phyloP scores from a whole-genome alignment of 2,797 vertebrate genomes.

The Gephyroberyx darwinii region DNA sequence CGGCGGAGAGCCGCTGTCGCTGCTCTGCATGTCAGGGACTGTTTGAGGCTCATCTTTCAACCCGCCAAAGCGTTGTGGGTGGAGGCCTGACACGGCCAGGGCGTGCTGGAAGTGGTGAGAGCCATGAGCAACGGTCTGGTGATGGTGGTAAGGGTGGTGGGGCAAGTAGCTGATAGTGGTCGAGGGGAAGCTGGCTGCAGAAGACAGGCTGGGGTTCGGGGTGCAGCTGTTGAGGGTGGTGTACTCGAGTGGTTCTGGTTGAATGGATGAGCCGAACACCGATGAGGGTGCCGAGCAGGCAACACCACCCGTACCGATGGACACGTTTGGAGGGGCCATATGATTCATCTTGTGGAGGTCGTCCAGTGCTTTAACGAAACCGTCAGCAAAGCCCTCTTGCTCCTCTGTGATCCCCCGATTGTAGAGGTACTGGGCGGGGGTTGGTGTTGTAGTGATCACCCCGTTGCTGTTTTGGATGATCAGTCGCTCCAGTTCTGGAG shows the following conservation, averaged over 20 bases:
- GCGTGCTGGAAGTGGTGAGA: slow-evolving; percentile 81
- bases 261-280: slow-evolving; percentile 81
- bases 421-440: slow-evolving; percentile 86
- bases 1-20: slow-evolving; percentile 85
- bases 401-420: slow-evolving; percentile 89
- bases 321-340: slow-evolving; percentile 92
- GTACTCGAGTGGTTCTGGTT: slow-evolving; percentile 88
- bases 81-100: slow-evolving; percentile 68
- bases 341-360: slow-evolving; percentile 97
- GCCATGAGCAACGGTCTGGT: slow-evolving; percentile 72
- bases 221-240: slow-evolving; percentile 88
- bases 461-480: slow-evolving; percentile 94
- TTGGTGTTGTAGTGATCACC: slow-evolving; percentile 89
- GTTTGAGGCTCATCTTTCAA: slow-evolving; percentile 94
- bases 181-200: slow-evolving; percentile 83
- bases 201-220: slow-evolving; percentile 80
- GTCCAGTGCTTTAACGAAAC: slow-evolving; percentile 93
- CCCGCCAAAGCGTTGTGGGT: slow-evolving; percentile 74
- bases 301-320: slow-evolving; percentile 81
- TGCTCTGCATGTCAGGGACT: slow-evolving; percentile 88
- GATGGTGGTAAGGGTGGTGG: slow-evolving; percentile 81
- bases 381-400: slow-evolving; percentile 91
- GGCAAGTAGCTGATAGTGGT: slow-evolving; percentile 94
- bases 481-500: slow-evolving; percentile 90
- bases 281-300: slow-evolving; percentile 74